phyloP scores from a whole-genome alignment of 2,888 invertebrate genomes.

The Tortricodes alternella region DNA sequence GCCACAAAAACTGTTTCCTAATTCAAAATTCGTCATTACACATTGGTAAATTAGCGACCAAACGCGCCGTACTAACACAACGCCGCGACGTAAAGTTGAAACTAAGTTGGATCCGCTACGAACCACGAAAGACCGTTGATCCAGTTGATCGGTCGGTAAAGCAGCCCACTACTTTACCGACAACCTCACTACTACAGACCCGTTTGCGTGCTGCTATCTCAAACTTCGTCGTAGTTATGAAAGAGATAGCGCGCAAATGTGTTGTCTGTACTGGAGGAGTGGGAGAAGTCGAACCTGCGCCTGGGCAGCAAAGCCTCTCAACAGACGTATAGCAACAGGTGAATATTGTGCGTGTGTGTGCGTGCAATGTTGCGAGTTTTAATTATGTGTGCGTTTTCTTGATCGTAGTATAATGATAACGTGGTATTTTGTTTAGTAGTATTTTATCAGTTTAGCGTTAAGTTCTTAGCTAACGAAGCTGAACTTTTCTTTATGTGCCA shows the following conservation, averaged over 20 bases:
- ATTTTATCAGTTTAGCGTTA: slow-evolving; percentile 52
- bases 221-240: slow-evolving; percentile 42
- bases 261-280: slow-evolving; percentile 54
- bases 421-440: slow-evolving; percentile 66
- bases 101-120: slow-evolving; percentile 77
- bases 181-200: slow-evolving; percentile 43
- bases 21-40: slow-evolving; percentile 61
- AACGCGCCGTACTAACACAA: slow-evolving; percentile 65
- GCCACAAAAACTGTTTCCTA: slow-evolving; percentile 54
- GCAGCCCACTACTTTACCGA: slow-evolving; percentile 73
- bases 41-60: slow-evolving; percentile 61
- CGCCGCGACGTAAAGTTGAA: slow-evolving; percentile 72
- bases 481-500: too few relatives aligned
- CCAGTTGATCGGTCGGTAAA: slow-evolving; percentile 74
- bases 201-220: slow-evolving; percentile 45
- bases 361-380: slow-evolving; percentile 49
- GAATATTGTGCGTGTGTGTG: slow-evolving; percentile 67
- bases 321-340: slow-evolving; percentile 72
- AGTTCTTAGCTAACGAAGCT: too few relatives aligned
- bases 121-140: slow-evolving; percentile 79
- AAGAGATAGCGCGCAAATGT: slow-evolving; percentile 43
- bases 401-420: slow-evolving; percentile 72
- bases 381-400: slow-evolving; percentile 61
- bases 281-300: slow-evolving; percentile 75
- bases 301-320: slow-evolving; percentile 68